Evolutionary conservation across 2,113 vertebrate species (phyloP).

Genomic region (Gadus macrocephalus): DNA sequence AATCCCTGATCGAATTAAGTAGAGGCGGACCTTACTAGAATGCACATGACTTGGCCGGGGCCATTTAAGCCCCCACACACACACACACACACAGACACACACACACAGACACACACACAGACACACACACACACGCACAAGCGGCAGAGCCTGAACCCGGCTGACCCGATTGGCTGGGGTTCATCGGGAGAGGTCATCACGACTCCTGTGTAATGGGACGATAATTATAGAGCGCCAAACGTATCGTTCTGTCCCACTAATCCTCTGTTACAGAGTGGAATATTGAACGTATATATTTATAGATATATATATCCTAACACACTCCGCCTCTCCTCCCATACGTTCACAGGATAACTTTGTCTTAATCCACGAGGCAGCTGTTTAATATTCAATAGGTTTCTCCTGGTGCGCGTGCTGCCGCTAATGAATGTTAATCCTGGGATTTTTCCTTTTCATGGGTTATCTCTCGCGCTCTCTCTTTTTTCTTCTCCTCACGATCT

Average conservation of each 20-base stretch:
- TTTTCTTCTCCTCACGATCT: not conserved
- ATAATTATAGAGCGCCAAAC: constrained; percentile 41
- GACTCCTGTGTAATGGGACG: constrained; percentile 40
- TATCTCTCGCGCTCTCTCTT: not conserved
- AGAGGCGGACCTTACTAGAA: constrained; percentile 35
- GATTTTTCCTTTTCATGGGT: constrained; percentile 23
- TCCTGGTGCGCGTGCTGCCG: constrained; percentile 36
- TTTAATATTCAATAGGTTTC: constrained; percentile 59
- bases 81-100: too few species aligned
- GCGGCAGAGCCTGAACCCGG: constrained; percentile 27
- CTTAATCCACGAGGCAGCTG: constrained; percentile 41
- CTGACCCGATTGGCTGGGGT: constrained; percentile 50
- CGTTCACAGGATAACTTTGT: constrained; percentile 14
- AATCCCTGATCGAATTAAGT: constrained; percentile 11
- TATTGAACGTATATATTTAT: constrained; percentile 29
- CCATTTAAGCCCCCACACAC: too few species aligned
- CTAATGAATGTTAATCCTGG: constrained; percentile 67
- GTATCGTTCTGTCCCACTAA: constrained; percentile 48
- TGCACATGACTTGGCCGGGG: not conserved
- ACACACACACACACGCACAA: constrained; percentile 17
- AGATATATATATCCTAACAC: too few species aligned
- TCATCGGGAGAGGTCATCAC: constrained; percentile 51
- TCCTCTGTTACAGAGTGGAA: constrained; percentile 51
- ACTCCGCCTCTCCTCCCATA: too few species aligned
- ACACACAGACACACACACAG: not conserved